Base-by-base conservation (phyloP, 2,113 vertebrate species). In the Paracanthobrama guichenoti region DNA sequence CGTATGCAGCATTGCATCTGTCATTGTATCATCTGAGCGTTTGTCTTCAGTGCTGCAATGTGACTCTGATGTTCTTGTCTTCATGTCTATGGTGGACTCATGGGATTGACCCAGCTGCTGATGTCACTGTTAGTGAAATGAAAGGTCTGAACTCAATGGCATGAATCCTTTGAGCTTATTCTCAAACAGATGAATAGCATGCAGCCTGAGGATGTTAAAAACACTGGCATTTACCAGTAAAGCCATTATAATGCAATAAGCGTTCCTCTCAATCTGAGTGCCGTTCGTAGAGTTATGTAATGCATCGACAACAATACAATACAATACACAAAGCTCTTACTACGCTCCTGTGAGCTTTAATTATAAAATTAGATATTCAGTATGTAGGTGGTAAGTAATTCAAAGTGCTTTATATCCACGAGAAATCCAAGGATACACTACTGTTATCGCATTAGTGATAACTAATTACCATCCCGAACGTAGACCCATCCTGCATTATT, bases 91-190 rank as follows among this genome's bases (percentile, higher is more conserved):
- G 44, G 16, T 50, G 76, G 62, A 46, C 57, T 79, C 83, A 79
- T 91, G 86, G 62, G 82, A 89, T 87, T 79, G 79, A 87, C 87
- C 39, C 93, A 88, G 90, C 87, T 88, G 73, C 87, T 78, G 86
- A 60, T 88, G 83, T 86, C 86, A 39, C 59, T 85, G 83, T 82
- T 62, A 86, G 66, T 35, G 66, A 73, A 79, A 46, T 28, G 22
- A 85, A 88, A 88, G 85, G 87, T 88, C 79, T 82, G 82, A 69
- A 76, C 66, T 72, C 57, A 74, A 79, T 84, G n/a, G 87, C 85
- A 88, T 82, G 79, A 53, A 24, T 69, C 46, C 59, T 84, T 74
- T 88, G 55, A 60, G 31, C 28, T 24, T 79, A 12, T 20, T 60
- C 46, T 48, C 46, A 48, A 48, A 13, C 69, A 5, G 81, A 77